Percentiles rank a stretch among this genome's conserved stretches.
Evolutionary conservation across 2,113 vertebrate species (phyloP).

Genomic region (Pandion haliaetus): DNA sequence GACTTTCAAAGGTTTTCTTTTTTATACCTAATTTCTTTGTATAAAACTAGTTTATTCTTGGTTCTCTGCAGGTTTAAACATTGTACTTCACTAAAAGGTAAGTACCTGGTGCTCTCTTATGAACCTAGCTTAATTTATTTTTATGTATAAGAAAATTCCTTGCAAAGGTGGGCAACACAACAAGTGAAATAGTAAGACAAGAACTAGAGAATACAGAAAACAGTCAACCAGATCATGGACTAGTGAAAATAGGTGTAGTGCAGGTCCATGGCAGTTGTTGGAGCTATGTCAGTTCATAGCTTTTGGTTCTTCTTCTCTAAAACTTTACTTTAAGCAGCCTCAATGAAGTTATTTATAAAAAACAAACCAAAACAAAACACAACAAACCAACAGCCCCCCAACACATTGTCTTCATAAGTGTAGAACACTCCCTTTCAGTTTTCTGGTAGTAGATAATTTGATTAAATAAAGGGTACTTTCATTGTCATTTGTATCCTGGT

Average conservation of each 20-base stretch:
- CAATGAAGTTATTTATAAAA: background rate
- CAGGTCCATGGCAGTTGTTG: background rate
- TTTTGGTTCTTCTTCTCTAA: background rate
- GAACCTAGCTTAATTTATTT: background rate
- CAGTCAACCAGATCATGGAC: background rate
- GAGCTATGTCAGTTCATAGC: background rate
- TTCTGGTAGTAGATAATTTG: background rate
- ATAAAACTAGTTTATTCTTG: background rate
- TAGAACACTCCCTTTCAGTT: background rate
- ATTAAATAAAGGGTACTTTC: background rate
- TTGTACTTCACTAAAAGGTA: background rate
- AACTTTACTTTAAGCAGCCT: background rate
- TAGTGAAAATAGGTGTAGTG: background rate
- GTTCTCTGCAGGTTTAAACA: background rate
- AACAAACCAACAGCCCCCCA: accelerated
- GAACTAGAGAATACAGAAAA: background rate
- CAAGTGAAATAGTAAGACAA: background rate
- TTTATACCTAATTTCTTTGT: background rate
- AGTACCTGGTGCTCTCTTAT: background rate
- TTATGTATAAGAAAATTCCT: background rate
- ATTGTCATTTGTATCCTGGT: background rate
- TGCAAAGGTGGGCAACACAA: background rate
- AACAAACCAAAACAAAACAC: background rate
- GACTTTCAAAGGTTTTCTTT: background rate
- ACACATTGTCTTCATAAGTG: background rate